A percentile compares a stretch with the other conserved stretches of the same genome.
These are phyloP conservation scores for Xylota segnis DNA, from an alignment of 2,888 invertebrate genomes.

Conservation along the genomic window DNA sequence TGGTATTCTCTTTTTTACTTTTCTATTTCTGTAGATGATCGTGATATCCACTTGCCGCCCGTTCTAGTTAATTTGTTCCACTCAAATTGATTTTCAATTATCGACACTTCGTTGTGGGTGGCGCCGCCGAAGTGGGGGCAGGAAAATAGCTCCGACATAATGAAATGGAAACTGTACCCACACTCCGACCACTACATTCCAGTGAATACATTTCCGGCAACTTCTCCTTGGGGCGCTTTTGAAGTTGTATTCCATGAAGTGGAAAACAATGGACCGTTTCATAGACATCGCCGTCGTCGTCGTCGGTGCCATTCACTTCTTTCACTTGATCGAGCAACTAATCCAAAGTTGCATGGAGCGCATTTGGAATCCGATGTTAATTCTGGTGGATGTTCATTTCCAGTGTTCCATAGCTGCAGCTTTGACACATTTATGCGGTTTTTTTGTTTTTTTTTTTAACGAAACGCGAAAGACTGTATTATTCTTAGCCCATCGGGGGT, in stretches of 20 bases:
- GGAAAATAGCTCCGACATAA: conserved; percentile 13
- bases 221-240: conserved; percentile 21
- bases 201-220: conserved; percentile 47
- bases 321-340: conserved; percentile 53
- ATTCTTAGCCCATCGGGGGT: background rate
- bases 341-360: conserved; percentile 19
- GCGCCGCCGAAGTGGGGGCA: background rate
- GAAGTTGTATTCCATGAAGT: conserved; percentile 24
- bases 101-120: conserved; percentile 35
- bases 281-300: conserved; percentile 9
- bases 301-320: conserved; percentile 47
- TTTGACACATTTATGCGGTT: conserved; percentile 65
- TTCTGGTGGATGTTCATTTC: conserved; percentile 58
- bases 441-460: background rate
- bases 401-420: conserved; percentile 14
- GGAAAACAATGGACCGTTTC: conserved; percentile 56
- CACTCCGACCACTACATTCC: conserved; percentile 14
- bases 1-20: background rate
- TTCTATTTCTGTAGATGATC: conserved; percentile 3
- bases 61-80: conserved; percentile 64
- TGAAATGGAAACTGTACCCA: conserved; percentile 47
- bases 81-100: conserved; percentile 72
- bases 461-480: conserved; percentile 15
- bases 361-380: conserved; percentile 59
- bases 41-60: conserved; percentile 19